phyloP scores from a whole-genome alignment of 2,113 vertebrate species.

The Aviceda subcristata region DNA sequence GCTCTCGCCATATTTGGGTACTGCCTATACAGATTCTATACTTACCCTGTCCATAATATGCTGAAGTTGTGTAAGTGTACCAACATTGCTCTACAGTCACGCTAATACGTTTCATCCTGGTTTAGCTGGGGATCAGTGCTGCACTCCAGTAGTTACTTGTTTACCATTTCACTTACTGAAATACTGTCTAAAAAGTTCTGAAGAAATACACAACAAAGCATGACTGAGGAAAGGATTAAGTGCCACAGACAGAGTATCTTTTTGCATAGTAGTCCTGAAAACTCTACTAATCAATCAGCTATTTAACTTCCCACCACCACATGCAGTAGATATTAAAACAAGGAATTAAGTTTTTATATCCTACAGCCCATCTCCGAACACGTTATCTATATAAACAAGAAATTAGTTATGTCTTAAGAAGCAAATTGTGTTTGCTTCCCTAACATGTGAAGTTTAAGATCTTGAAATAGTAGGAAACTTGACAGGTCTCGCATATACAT shows the following conservation, averaged over 20 bases:
- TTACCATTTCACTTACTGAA: not conserved
- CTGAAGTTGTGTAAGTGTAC: not conserved
- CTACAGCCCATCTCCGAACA: not conserved
- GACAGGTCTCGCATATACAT: not conserved
- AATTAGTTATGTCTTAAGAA: not conserved
- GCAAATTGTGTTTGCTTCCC: not conserved
- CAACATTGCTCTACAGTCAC: not conserved
- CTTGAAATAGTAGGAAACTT: not conserved
- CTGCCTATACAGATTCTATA: not conserved
- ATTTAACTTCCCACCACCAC: not conserved
- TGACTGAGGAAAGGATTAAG: not conserved
- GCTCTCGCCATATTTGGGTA: not conserved
- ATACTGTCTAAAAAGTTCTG: not conserved
- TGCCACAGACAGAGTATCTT: not conserved
- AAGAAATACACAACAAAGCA: not conserved
- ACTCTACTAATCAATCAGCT: not conserved
- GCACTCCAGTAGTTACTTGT: not conserved
- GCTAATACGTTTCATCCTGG: not conserved
- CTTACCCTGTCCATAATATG: not conserved
- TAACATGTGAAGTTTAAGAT: not conserved
- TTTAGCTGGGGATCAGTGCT: not conserved
- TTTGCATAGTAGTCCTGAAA: not conserved
- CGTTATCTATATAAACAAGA: not conserved
- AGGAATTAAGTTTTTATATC: not conserved
- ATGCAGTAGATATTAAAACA: not conserved